Evolutionary conservation across 2,113 vertebrate genomes (phyloP).

Genomic region (Dasyornis broadbenti): DNA sequence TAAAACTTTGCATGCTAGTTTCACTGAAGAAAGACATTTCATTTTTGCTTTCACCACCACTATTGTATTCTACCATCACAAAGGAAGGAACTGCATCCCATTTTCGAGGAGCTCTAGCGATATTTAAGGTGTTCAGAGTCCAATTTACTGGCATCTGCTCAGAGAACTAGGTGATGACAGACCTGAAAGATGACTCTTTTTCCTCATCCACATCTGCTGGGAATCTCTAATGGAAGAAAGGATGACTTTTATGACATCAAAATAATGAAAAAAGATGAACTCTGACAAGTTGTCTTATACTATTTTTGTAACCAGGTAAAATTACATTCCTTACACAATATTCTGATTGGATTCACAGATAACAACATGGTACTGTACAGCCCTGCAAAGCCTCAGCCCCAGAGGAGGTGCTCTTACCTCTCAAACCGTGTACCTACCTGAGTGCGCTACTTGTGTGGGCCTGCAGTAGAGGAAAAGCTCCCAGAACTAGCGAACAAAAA

Average conservation of each 20-base stretch:
- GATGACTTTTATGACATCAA: neutral
- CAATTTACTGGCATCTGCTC: neutral
- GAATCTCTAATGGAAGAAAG: neutral
- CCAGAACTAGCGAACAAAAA: neutral
- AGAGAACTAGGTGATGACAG: neutral
- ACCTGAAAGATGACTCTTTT: neutral
- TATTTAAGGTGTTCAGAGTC: neutral
- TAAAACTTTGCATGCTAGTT: neutral
- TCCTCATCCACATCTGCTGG: neutral
- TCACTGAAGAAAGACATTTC: neutral
- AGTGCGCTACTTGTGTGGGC: neutral
- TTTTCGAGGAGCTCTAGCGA: neutral
- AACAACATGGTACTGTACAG: neutral
- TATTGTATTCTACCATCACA: neutral
- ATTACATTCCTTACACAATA: neutral
- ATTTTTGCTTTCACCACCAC: neutral
- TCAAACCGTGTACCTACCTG: neutral
- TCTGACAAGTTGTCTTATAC: neutral
- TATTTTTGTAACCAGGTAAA: neutral
- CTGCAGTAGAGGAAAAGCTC: neutral
- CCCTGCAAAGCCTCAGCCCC: neutral
- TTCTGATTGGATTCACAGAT: neutral
- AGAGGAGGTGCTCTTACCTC: neutral
- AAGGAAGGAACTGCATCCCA: neutral
- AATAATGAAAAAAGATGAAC: neutral